Evolutionary conservation across 2,797 vertebrate genomes (phyloP).

Genomic region (Tenualosa thibaudeaui): DNA sequence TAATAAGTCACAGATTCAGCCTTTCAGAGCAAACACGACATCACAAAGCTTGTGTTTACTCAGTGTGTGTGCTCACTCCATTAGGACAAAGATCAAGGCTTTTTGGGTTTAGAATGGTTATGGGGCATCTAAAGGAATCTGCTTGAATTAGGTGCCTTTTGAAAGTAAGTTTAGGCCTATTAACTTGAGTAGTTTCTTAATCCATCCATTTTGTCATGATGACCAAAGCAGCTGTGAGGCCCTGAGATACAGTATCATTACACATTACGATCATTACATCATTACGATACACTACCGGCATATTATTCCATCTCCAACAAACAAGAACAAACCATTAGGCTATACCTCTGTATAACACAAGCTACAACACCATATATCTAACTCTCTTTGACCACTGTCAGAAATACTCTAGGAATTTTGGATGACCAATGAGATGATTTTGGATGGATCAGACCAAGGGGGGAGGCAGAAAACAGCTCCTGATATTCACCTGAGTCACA

Average conservation of each 20-base stretch:
- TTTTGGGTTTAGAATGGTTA: neutral
- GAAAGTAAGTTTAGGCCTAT: no score
- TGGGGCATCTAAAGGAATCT: neutral
- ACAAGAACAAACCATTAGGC: no score
- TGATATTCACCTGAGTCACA: neutral
- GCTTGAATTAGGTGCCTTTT: neutral
- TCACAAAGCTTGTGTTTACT: neutral
- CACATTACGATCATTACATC: no score
- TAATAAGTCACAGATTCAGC: constrained; percentile 8
- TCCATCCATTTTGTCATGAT: neutral
- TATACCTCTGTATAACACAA: no score
- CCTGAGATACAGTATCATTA: neutral
- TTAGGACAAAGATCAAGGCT: constrained; percentile 19
- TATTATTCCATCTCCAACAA: neutral
- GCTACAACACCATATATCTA: no score
- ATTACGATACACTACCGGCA: no score
- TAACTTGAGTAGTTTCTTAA: no score
- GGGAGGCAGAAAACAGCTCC: no score
- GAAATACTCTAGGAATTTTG: neutral
- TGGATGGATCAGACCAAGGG: no score
- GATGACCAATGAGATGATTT: no score
- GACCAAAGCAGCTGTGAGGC: neutral
- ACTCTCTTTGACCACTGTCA: neutral
- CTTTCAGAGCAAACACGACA: neutral
- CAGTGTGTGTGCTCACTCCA: constrained; percentile 8